Evolutionary conservation across 2,797 vertebrate species (phyloP).

Genomic region (Mus spretus): DNA sequence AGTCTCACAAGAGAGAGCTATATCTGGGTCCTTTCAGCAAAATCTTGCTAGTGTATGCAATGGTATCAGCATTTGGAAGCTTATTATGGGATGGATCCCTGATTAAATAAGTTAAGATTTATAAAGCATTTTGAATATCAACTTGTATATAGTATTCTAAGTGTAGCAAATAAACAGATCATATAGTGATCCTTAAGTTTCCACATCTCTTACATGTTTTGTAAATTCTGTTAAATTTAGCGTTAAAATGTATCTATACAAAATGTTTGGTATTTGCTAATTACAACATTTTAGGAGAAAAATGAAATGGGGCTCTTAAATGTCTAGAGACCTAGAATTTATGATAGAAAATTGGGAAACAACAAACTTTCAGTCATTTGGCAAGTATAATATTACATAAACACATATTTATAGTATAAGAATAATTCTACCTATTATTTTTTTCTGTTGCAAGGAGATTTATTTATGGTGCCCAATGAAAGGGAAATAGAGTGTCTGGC

Average conservation of each 20-base stretch:
- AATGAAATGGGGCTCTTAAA: conserved; percentile 13
- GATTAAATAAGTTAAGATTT: conserved; percentile 2
- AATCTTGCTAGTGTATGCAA: too few species aligned
- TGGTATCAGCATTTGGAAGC: too few species aligned
- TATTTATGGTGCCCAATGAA: conserved; percentile 48
- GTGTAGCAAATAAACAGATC: background rate
- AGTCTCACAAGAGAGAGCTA: too few species aligned
- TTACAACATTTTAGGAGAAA: conserved; percentile 12
- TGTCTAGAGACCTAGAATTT: conserved; percentile 29
- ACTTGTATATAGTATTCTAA: background rate
- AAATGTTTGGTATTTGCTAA: conserved; percentile 46
- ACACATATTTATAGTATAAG: conserved; percentile 37
- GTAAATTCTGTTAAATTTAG: background rate
- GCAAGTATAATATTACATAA: background rate
- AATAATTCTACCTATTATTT: conserved; percentile 14
- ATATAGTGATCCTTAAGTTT: background rate
- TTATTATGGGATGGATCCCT: too few species aligned
- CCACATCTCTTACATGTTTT: background rate
- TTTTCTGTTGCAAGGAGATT: conserved; percentile 21
- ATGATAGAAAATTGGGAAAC: conserved; percentile 8
- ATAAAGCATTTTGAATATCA: background rate
- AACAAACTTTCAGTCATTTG: conserved; percentile 39
- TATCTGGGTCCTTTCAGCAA: too few species aligned
- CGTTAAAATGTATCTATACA: conserved; percentile 8
- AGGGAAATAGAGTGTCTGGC: background rate